phyloP scores from a whole-genome alignment of 2,888 invertebrate genomes.

The Oligia latruncula region DNA sequence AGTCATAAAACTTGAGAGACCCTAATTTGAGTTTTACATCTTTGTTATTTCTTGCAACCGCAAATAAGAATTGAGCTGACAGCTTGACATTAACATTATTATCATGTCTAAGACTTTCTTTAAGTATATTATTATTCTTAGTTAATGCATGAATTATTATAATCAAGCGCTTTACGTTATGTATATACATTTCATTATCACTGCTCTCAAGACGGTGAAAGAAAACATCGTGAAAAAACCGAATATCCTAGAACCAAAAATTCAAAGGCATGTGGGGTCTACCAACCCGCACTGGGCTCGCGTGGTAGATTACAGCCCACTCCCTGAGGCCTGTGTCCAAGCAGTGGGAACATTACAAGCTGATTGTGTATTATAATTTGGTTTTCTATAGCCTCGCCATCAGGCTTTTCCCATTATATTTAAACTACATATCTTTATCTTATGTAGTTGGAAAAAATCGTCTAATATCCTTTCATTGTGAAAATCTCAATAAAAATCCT shows the following conservation, averaged over 20 bases:
- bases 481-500: constrained; percentile 27
- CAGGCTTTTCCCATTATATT: background rate
- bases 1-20: constrained; percentile 44
- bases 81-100: constrained; percentile 15
- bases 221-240: background rate
- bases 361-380: background rate
- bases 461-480: background rate
- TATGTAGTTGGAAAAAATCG: constrained; percentile 17
- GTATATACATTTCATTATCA: background rate
- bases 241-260: background rate
- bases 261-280: background rate
- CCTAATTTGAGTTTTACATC: constrained; percentile 33
- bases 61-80: constrained; percentile 24
- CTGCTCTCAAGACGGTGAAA: background rate
- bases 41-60: constrained; percentile 30
- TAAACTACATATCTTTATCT: background rate
- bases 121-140: constrained; percentile 13
- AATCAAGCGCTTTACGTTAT: background rate
- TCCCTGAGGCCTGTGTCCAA: background rate
- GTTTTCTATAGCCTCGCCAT: background rate
- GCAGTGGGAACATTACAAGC: background rate
- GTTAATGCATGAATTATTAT: background rate
- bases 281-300: background rate
- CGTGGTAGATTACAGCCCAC: background rate
- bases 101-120: constrained; percentile 1